Evolutionary conservation across 2,797 vertebrate genomes (phyloP).

Genomic region (Argya squamiceps): DNA sequence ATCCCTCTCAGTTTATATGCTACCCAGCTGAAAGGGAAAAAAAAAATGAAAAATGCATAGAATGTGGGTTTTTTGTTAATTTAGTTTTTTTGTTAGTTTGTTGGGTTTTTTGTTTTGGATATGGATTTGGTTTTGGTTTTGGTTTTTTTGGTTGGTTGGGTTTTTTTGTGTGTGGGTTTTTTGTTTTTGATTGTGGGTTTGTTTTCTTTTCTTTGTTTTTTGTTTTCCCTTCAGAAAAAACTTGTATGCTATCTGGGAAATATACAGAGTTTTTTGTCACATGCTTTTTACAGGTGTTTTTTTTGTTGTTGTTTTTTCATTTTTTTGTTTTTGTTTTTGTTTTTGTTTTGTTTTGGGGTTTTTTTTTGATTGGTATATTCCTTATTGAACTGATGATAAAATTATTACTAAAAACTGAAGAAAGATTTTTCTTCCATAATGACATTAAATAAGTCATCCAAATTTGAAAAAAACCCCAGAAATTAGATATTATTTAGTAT

Average conservation of each 20-base stretch:
- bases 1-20: neutral
- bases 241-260: neutral
- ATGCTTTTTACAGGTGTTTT: neutral
- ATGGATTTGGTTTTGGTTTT: neutral
- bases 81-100: neutral
- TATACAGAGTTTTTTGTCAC: neutral
- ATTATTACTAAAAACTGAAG: neutral
- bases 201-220: neutral
- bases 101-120: neutral
- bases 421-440: neutral
- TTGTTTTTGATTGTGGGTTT: too few relatives aligned
- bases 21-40: neutral
- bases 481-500: neutral
- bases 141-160: neutral
- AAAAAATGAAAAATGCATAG: rapidly evolving
- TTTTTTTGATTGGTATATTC: neutral
- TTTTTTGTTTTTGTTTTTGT: too few relatives aligned
- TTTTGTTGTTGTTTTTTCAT: neutral
- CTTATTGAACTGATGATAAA: neutral
- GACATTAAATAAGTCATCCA: neutral
- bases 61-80: rapidly evolving
- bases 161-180: too few relatives aligned
- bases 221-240: neutral
- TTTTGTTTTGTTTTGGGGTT: too few relatives aligned
- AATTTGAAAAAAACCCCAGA: neutral